Evolutionary conservation across 2,888 invertebrate genomes (phyloP).

Genomic region (Nomada fabriciana): DNA sequence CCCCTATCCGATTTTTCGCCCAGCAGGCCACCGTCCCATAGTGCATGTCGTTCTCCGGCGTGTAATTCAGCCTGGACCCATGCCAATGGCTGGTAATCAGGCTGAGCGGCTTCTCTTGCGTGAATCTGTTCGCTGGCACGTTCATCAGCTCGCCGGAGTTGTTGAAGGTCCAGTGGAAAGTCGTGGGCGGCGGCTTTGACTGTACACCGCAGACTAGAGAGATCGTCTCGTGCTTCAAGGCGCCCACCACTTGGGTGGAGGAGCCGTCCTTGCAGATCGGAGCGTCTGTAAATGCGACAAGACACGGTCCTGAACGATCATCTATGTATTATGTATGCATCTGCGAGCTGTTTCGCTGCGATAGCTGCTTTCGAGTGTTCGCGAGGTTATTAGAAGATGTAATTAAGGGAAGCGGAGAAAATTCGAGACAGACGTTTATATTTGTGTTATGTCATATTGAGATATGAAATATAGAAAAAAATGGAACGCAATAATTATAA

Average conservation of each 20-base stretch:
- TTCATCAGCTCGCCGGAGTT: slow-evolving; percentile 94
- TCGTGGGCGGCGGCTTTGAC: slow-evolving; percentile 92
- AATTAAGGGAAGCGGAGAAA: no score
- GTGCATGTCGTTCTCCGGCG: slow-evolving; percentile 93
- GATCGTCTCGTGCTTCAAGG: slow-evolving; percentile 94
- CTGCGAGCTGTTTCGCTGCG: no score
- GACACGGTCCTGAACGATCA: slow-evolving; percentile 19
- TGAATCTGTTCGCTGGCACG: slow-evolving; percentile 88
- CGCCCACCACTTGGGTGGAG: slow-evolving; percentile 92
- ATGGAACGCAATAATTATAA: no score
- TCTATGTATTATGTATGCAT: background rate
- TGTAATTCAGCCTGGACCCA: slow-evolving; percentile 92
- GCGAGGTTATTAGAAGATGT: no score
- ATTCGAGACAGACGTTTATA: no score
- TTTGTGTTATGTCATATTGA: no score
- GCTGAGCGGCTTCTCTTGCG: slow-evolving; percentile 79
- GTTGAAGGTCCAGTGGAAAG: slow-evolving; percentile 97
- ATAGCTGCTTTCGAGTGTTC: no score
- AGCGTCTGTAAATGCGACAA: slow-evolving; percentile 71
- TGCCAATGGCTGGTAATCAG: slow-evolving; percentile 86
- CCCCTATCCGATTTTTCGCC: slow-evolving; percentile 92
- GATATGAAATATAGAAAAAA: no score
- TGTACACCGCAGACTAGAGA: slow-evolving; percentile 94
- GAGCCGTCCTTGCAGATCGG: slow-evolving; percentile 86
- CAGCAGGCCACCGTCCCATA: slow-evolving; percentile 95